phyloP scores from a whole-genome alignment of 2,888 invertebrate species.

The Listrodromus nycthemerus region DNA sequence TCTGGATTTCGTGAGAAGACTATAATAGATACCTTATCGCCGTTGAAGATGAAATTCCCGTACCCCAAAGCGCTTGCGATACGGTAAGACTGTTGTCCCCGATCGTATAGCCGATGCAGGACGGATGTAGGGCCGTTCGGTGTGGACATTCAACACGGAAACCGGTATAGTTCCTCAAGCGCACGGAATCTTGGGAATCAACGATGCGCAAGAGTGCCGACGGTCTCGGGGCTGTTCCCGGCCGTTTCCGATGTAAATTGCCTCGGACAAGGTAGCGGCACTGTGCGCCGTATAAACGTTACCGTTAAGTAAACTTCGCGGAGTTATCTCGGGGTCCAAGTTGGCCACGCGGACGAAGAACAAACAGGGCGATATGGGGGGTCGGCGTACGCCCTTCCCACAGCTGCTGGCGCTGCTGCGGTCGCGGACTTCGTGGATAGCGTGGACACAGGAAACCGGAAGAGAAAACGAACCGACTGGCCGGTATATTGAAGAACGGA shows the following conservation, averaged over 20 bases:
- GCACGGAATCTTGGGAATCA: constrained; percentile 52
- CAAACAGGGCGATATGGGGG: constrained; percentile 49
- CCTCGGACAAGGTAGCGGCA: constrained; percentile 54
- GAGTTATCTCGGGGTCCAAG: constrained; percentile 64
- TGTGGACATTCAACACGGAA: constrained; percentile 14
- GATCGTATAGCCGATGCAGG: not conserved
- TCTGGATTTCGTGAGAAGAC: too few relatives aligned
- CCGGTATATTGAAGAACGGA: not conserved
- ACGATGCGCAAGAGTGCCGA: constrained; percentile 48
- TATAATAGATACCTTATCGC: too few relatives aligned
- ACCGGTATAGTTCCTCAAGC: constrained; percentile 9
- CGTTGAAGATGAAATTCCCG: not conserved
- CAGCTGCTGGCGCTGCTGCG: constrained; percentile 30
- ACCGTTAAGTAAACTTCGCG: constrained; percentile 65
- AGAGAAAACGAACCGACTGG: constrained; percentile 43
- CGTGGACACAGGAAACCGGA: constrained; percentile 42
- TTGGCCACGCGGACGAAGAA: constrained; percentile 59
- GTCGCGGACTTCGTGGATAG: constrained; percentile 48
- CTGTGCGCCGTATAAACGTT: constrained; percentile 61
- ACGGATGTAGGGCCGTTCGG: not conserved
- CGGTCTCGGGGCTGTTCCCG: constrained; percentile 40
- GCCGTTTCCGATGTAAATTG: constrained; percentile 66
- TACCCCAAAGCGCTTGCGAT: not conserved
- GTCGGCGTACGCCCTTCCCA: not conserved
- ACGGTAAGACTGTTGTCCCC: not conserved